A percentile compares a stretch with the other conserved stretches of the same genome.
Evolutionary conservation across 2,888 invertebrate species (phyloP).

Genomic region (Lithodes maja): DNA sequence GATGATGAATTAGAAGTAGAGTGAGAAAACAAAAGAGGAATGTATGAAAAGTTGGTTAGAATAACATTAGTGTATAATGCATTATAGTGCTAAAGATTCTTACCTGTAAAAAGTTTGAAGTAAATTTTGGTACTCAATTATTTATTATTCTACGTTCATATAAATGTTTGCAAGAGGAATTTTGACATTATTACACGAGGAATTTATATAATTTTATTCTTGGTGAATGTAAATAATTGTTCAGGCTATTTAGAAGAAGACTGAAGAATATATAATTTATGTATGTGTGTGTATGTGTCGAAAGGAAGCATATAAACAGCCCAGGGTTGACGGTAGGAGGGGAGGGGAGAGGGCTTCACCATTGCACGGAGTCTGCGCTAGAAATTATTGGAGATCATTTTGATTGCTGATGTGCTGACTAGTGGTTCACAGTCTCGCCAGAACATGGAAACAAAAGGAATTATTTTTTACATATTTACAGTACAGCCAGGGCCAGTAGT

Average conservation of each 20-base stretch:
- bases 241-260: no score
- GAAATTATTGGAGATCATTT: slow-evolving; percentile 50
- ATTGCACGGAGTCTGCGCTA: slow-evolving; percentile 33
- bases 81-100: no score
- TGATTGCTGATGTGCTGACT: slow-evolving; percentile 62
- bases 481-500: no score
- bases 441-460: background rate
- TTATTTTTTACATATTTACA: no score
- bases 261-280: no score
- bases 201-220: no score
- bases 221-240: no score
- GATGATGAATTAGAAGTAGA: background rate
- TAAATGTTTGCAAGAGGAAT: no score
- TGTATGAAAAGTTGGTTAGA: background rate
- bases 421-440: slow-evolving; percentile 49
- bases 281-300: no score
- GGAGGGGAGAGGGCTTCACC: background rate
- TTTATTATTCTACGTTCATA: no score
- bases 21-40: background rate
- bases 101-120: background rate
- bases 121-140: background rate
- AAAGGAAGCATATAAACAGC: background rate
- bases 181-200: no score
- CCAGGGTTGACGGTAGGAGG: background rate
- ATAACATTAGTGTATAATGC: background rate